phyloP scores from a whole-genome alignment of 2,113 vertebrate species.

The Brevimyrus niger region DNA sequence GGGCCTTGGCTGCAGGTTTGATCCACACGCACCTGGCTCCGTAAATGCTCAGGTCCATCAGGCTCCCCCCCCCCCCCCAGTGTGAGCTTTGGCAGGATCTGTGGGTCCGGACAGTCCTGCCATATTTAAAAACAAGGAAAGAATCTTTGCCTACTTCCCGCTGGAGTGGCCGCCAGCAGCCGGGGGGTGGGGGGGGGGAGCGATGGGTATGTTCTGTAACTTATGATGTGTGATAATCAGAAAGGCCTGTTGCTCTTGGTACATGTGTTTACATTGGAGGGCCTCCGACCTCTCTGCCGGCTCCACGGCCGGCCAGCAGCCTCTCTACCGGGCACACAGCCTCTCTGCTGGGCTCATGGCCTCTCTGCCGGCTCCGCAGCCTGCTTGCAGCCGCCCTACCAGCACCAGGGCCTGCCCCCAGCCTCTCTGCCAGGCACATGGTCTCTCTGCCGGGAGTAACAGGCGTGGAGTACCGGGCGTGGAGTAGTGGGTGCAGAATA shows the following conservation, averaged over 20 bases:
- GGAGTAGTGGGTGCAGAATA: not conserved
- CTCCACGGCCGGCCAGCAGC: constrained; percentile 21
- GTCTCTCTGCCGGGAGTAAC: not conserved
- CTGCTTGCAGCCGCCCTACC: no score
- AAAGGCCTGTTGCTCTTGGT: constrained; percentile 72
- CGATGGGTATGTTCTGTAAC: constrained; percentile 69
- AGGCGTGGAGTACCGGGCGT: no score
- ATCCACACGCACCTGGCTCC: not conserved
- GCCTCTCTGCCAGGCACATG: not conserved
- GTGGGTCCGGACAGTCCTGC: not conserved
- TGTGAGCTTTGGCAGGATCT: not conserved
- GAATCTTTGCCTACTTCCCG: constrained; percentile 23
- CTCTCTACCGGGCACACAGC: no score
- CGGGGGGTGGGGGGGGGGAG: constrained; percentile 49
- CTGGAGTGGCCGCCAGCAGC: constrained; percentile 42
- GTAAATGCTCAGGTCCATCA: not conserved
- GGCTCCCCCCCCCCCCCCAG: not conserved
- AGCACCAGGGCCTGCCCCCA: not conserved
- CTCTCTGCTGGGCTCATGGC: constrained; percentile 37
- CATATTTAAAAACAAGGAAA: constrained; percentile 9
- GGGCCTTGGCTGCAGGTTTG: not conserved
- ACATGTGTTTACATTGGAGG: constrained; percentile 67
- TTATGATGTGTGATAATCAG: constrained; percentile 81
- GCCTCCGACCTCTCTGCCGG: not conserved
- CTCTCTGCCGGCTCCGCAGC: no score